phyloP scores from a whole-genome alignment of 2,797 vertebrate species.

The Artibeus jamaicensis region DNA sequence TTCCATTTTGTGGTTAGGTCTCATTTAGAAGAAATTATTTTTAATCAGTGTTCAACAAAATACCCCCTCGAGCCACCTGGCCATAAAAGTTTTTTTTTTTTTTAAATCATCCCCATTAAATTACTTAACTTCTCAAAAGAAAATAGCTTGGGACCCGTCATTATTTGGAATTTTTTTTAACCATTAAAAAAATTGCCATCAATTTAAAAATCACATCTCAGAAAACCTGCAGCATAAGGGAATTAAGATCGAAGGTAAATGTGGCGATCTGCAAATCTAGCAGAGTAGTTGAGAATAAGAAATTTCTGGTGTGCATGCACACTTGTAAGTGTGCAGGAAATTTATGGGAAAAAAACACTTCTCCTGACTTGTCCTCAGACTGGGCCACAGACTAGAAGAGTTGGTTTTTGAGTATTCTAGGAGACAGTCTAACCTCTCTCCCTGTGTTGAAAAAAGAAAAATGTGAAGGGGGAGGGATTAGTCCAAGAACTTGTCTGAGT shows the following conservation, averaged over 20 bases:
- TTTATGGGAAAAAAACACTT: not conserved
- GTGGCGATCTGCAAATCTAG: not conserved
- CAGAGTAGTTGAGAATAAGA: not conserved
- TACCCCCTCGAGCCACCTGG: slow-evolving; percentile 86
- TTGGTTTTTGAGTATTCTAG: slow-evolving; percentile 62
- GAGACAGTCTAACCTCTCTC: not conserved
- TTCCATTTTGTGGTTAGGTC: slow-evolving; percentile 88
- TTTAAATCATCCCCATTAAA: slow-evolving; percentile 77
- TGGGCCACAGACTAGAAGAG: slow-evolving; percentile 41
- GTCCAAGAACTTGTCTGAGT: not conserved
- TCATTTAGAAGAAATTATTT: slow-evolving; percentile 91
- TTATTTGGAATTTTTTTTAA: slow-evolving; percentile 81
- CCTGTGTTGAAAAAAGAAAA: not conserved
- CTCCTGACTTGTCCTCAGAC: not conserved
- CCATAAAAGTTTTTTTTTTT: slow-evolving; percentile 80
- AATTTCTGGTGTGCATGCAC: not conserved
- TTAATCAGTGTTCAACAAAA: slow-evolving; percentile 88
- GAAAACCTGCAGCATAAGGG: slow-evolving; percentile 67
- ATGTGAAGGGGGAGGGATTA: not conserved
- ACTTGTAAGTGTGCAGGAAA: not conserved
- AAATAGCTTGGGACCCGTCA: slow-evolving; percentile 86
- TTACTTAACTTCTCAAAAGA: slow-evolving; percentile 87
- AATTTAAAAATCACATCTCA: slow-evolving; percentile 78
- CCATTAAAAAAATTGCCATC: slow-evolving; percentile 74
- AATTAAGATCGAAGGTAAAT: slow-evolving; percentile 72